These are phyloP conservation scores for Aphidoletes aphidimyza DNA, from an alignment of 2,888 invertebrate genomes.

Conservation along the genomic window DNA sequence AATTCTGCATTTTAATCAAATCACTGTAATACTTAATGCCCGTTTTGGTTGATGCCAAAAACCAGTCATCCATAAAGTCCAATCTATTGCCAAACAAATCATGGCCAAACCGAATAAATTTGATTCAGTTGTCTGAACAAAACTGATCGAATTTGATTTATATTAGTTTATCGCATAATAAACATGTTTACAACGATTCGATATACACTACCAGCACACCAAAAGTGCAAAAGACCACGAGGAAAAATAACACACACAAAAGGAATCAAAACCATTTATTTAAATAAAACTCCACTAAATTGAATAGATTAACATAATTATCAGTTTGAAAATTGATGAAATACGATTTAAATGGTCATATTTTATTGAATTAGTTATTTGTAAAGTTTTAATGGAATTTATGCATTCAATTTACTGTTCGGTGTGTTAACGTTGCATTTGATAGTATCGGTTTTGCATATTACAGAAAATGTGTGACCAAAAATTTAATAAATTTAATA, in stretches of 20 bases:
- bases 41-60: slow-evolving; percentile 30
- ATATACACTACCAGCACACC: background rate
- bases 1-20: background rate
- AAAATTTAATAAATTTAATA: slow-evolving; percentile 2
- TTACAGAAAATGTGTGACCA: background rate
- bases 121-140: background rate
- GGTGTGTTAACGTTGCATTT: background rate
- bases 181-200: background rate
- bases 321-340: slow-evolving; percentile 21
- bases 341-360: slow-evolving; percentile 32
- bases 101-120: slow-evolving; percentile 8
- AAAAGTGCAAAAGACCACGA: background rate
- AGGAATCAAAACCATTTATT: background rate
- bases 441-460: background rate
- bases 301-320: slow-evolving; percentile 46
- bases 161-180: slow-evolving; percentile 41
- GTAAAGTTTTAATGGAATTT: slow-evolving; percentile 9
- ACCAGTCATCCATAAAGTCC: background rate
- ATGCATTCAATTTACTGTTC: slow-evolving; percentile 26
- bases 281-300: background rate
- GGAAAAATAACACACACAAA: background rate
- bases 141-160: slow-evolving; percentile 40
- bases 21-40: too few relatives aligned
- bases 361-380: slow-evolving; percentile 40
- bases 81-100: slow-evolving; percentile 49